These are phyloP conservation scores for Lasioglossum zephyrum DNA, from an alignment of 2,888 invertebrate species.

Conservation along the genomic window DNA sequence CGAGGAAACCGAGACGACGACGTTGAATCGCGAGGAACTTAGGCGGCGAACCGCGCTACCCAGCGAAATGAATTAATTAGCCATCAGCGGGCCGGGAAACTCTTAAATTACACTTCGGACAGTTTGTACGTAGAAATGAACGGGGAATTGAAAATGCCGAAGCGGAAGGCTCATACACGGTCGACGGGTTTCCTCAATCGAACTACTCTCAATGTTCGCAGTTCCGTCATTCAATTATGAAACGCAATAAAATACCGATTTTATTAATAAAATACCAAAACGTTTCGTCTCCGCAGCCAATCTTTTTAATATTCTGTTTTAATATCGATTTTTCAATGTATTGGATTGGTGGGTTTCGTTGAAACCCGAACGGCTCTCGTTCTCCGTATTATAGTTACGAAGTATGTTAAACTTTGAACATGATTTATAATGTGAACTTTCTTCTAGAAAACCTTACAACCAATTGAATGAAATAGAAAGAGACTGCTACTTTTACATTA, in stretches of 20 bases:
- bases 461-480: too few species aligned
- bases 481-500: too few species aligned
- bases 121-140: constrained; percentile 2
- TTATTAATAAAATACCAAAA: not conserved
- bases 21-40: not conserved
- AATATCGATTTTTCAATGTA: not conserved
- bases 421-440: not conserved
- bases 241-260: not conserved
- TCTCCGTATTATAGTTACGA: too few species aligned
- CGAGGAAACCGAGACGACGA: not conserved
- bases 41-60: not conserved
- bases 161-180: not conserved
- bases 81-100: not conserved
- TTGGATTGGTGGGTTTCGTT: too few species aligned
- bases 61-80: constrained; percentile 4
- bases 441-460: too few species aligned
- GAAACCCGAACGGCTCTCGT: not conserved
- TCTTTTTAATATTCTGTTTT: not conserved
- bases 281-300: not conserved
- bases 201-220: not conserved
- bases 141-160: not conserved
- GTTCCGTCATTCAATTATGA: not conserved
- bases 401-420: too few species aligned
- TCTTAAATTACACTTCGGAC: constrained; percentile 4
- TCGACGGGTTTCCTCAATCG: not conserved